Base-by-base conservation (phyloP, 2,888 invertebrate species). In the Halictus ligatus region DNA sequence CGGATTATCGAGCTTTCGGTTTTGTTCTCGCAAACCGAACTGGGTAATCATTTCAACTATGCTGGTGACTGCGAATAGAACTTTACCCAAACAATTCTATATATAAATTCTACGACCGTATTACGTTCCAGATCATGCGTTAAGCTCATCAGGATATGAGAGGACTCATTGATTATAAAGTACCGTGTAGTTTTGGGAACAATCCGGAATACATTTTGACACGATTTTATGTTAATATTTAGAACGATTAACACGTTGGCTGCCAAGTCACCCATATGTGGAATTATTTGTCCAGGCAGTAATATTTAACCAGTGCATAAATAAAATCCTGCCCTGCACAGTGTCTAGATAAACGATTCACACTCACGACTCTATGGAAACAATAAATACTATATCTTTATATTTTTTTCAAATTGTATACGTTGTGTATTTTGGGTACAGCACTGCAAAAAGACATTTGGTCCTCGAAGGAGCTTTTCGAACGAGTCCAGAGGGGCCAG, bases 1-100 rank as follows among this genome's bases (percentile, higher is more conserved):
- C 13, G 35, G 74, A 78, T 58, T 75, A 72, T 50, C 13, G 43
- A 71, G 69, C 71, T 71, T 75, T 75, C 13, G 67, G 13, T 73
- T 77, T 54, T 78, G 54, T 48, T n/a, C 46, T 15, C n/a, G 64
- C 40, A 40, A 43, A 21, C 21, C 43, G n/a, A 69, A 69, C 40
- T 43, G n/a, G 43, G 3, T 69, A 69, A 40, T 69, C 35, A 40
- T 69, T 69, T 69, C 5, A 40, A 67, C 35, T 67, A 4, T 35
- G 67, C 21, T 35, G 8, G 35, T 8, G 35, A 18, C 35, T 67
- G 35, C 18, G 67, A 35, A 67, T 64, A 64, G 64, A 67, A 67
- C 67, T 67, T 67, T 67, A 35, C 21, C 67, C 18, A 67, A 67
- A 67, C 15, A 21, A 3, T 67, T 67, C 35, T 67, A 67, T 7